Evolutionary conservation across 92 coral and sea anemone species (phyloP).

Genomic region (Palythoa grandiflora): DNA sequence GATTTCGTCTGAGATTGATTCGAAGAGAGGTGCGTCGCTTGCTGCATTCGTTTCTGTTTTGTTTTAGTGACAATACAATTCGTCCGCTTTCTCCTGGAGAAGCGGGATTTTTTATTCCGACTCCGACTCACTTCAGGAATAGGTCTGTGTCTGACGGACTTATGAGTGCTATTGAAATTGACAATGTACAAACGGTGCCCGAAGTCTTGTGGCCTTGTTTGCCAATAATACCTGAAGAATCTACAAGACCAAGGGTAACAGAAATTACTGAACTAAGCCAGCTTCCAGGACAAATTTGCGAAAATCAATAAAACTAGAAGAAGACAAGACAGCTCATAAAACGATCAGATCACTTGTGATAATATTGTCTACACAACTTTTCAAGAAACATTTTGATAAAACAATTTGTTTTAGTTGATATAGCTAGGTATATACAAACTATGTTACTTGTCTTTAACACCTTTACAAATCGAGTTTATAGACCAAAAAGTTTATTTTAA

Average conservation of each 20-base stretch:
- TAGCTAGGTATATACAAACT: not conserved
- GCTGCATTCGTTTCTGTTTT: conserved; percentile 51
- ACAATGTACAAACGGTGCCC: conserved; percentile 62
- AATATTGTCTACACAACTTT: not conserved
- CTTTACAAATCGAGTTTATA: not conserved
- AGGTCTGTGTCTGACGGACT: conserved; percentile 93
- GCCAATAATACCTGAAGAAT: conserved; percentile 73
- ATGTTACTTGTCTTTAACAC: not conserved
- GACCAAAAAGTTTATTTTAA: not conserved
- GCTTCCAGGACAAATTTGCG: conserved; percentile 63
- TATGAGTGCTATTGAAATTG: conserved; percentile 74
- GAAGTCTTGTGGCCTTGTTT: conserved; percentile 70
- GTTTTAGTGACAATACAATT: conserved; percentile 59
- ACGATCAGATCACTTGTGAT: not conserved
- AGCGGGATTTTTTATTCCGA: conserved; percentile 71
- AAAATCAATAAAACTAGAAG: not conserved
- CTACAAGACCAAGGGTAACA: conserved; percentile 53
- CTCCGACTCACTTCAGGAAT: conserved; percentile 73
- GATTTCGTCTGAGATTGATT: conserved; percentile 86
- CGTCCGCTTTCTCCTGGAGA: conserved; percentile 80
- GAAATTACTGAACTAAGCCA: conserved; percentile 83
- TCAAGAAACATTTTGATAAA: not conserved
- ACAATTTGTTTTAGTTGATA: not conserved
- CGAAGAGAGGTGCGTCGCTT: conserved; percentile 74
- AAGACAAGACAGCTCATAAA: not conserved